These are phyloP conservation scores for Lepidocyrtoides sp. DNA, from an alignment of 2,888 invertebrate species.

Conservation along the genomic window DNA sequence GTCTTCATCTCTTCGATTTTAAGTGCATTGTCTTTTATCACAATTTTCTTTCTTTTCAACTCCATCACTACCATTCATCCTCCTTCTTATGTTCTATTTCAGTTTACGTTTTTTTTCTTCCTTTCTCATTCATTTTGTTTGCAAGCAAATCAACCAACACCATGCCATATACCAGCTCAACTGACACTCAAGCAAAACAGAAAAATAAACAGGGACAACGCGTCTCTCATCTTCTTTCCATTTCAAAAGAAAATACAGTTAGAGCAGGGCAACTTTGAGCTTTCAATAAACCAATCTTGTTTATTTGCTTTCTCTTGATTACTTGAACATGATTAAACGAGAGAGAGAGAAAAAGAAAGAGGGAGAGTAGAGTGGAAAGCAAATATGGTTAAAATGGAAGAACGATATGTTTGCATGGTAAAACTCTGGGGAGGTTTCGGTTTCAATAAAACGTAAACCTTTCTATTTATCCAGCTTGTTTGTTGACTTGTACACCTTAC, in stretches of 20 bases:
- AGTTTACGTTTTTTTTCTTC: neutral
- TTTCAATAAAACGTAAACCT: constrained; percentile 22
- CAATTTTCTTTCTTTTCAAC: neutral
- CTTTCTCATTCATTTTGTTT: neutral
- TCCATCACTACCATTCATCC: too few relatives aligned
- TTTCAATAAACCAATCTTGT: constrained; percentile 37
- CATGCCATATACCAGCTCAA: too few relatives aligned
- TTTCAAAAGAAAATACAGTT: neutral
- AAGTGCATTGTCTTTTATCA: too few relatives aligned
- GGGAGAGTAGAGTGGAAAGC: neutral
- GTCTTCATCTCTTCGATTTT: too few relatives aligned
- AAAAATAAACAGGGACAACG: neutral
- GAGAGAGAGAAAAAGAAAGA: neutral
- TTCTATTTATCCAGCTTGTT: neutral
- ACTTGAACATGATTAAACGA: constrained; percentile 48
- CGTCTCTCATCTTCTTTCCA: neutral
- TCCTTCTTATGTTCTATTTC: constrained; percentile 28
- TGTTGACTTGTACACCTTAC: constrained; percentile 29
- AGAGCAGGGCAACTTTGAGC: neutral
- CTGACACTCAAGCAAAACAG: too few relatives aligned
- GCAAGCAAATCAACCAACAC: neutral
- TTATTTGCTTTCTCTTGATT: constrained; percentile 44
- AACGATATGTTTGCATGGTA: neutral
- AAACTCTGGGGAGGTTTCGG: neutral
- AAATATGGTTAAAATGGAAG: constrained; percentile 25